Base-by-base conservation (phyloP, 2,113 vertebrate species). In the Theristicus caerulescens region DNA sequence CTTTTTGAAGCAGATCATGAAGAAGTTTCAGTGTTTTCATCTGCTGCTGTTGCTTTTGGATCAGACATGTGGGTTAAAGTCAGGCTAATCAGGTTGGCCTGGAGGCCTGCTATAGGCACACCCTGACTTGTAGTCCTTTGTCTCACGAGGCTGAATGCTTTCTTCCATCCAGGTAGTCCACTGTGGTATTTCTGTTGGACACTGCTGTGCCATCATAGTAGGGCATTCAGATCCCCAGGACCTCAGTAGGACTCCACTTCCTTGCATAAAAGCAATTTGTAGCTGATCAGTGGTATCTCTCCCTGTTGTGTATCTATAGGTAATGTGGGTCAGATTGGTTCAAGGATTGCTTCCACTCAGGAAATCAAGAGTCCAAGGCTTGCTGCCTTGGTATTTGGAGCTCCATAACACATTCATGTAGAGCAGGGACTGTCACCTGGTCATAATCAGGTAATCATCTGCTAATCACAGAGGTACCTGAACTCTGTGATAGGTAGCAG, bases 41-140 rank as follows among this genome's bases (percentile, higher is more conserved):
- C 51, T 96, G 67, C 59, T 77, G 9, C 40, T 94, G 72, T 61
- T 90, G 64, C 58, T 80, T 59, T 78, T 34, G 34, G 67, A 62
- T 27, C 78, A 78, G 69, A 69, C 22, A 11, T 7, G 1, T 77
- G 42, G 17, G 36, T 87, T 94, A 64, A 46, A 66, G 57, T 66
- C 72, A 89, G 64, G 61, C 62, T 95, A 89, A 97, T 93, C 44
- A 79, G 72, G 8, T 84, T 95, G 76, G 82, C 52, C 93, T 95
- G 86, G 88, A 81, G 44, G 38, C 7, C 40, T 96, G 59, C 89
- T 93, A 44, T 64, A 36, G 58, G 42, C 31, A 51, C 20, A 36
- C 64, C 47, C 69, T 17, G 34, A 46, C 64, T 86, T 96, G 57
- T 73, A 90, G 70, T 88, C 65, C 81, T 96, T 90, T 96, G 84